Conservation (phyloP, 2,888 invertebrate species). For the Macaria notata region DNA sequence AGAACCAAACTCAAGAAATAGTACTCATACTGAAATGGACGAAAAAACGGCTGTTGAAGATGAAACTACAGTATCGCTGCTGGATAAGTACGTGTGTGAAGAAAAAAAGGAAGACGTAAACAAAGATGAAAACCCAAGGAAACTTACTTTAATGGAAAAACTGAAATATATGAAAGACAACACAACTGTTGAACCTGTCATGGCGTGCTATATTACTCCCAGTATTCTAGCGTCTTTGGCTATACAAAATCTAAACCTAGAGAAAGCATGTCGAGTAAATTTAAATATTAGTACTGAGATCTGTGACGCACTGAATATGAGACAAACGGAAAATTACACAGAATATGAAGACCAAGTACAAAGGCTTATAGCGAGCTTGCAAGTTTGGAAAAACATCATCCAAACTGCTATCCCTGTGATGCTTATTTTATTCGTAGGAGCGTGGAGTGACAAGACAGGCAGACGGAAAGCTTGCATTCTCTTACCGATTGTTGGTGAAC, state of each 20-base stretch:
- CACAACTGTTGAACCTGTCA: slow-evolving; percentile 88
- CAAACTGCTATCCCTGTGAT: slow-evolving; percentile 92
- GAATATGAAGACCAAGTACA: slow-evolving; percentile 85
- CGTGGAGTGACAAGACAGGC: slow-evolving; percentile 88
- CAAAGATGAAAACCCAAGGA: slow-evolving; percentile 41
- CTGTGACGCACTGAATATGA: slow-evolving; percentile 87
- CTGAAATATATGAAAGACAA: slow-evolving; percentile 70
- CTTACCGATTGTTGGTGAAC: slow-evolving; percentile 90
- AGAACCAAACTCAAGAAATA: slow-evolving; percentile 27
- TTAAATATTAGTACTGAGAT: slow-evolving; percentile 86
- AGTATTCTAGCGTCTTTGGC: slow-evolving; percentile 87
- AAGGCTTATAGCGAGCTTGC: slow-evolving; percentile 88
- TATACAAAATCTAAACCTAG: slow-evolving; percentile 86
- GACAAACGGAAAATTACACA: slow-evolving; percentile 85
- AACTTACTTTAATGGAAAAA: slow-evolving; percentile 54
- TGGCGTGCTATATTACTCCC: slow-evolving; percentile 86
- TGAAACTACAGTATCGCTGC: slow-evolving; percentile 47
- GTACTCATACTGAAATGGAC: slow-evolving; percentile 14
- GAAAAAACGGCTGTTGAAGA: slow-evolving; percentile 36
- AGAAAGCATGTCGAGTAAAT: slow-evolving; percentile 93
- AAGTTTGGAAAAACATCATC: slow-evolving; percentile 92
- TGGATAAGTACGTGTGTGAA: slow-evolving; percentile 44
- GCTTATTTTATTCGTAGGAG: slow-evolving; percentile 91
- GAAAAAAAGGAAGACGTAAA: slow-evolving; percentile 15
- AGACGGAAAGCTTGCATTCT: slow-evolving; percentile 90